These are phyloP conservation scores for Leontocebus nigricollis DNA, from an alignment of 2,797 vertebrate genomes.

Conservation along the genomic window DNA sequence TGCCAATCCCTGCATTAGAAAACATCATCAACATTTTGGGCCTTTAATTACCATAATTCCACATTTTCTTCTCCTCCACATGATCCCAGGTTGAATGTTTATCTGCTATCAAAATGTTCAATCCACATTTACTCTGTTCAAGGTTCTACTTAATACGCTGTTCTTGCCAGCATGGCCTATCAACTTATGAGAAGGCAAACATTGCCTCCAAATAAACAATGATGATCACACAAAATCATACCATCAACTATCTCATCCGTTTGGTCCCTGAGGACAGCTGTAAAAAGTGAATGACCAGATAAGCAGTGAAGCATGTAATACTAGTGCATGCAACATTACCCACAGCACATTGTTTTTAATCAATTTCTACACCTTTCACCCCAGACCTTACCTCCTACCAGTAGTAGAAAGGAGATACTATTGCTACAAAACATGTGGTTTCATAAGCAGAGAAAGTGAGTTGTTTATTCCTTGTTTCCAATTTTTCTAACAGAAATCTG, in stretches of 20 bases:
- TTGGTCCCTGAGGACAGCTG: conserved; percentile 76
- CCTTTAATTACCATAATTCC: not conserved
- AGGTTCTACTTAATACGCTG: not conserved
- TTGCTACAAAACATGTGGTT: not conserved
- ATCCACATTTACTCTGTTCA: not conserved
- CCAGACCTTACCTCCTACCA: conserved; percentile 52
- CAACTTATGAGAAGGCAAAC: conserved; percentile 14
- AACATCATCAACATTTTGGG: not conserved
- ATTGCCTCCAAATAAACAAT: conserved; percentile 76
- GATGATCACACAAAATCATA: conserved; percentile 60
- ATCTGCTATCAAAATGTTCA: not conserved
- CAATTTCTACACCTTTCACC: conserved; percentile 68
- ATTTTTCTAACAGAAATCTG: not conserved
- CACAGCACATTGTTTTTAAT: conserved; percentile 69
- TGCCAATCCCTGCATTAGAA: not conserved
- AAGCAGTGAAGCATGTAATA: conserved; percentile 32
- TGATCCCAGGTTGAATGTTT: not conserved
- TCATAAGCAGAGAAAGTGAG: not conserved
- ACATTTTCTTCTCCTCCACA: not conserved
- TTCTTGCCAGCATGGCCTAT: not conserved
- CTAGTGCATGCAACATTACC: conserved; percentile 69
- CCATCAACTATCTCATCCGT: conserved; percentile 78
- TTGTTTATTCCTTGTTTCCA: not conserved
- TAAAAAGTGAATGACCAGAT: conserved; percentile 77
- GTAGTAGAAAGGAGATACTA: conserved; percentile 48